phyloP scores from a whole-genome alignment of 2,797 vertebrate species.

The Lacerta viridis region DNA sequence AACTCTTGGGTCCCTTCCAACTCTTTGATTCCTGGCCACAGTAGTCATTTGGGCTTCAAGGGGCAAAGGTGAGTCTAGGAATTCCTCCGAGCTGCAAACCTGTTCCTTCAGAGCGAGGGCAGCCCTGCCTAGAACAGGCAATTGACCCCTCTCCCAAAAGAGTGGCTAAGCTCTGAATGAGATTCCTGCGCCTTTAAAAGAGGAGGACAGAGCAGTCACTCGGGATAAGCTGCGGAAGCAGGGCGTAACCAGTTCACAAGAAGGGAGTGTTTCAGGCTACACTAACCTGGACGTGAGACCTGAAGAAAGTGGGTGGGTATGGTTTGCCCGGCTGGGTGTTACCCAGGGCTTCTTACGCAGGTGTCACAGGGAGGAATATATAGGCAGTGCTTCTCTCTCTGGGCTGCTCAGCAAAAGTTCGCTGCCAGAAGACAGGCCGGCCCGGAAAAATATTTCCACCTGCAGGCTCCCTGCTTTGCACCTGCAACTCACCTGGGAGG shows the following conservation, averaged over 20 bases:
- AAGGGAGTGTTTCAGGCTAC: accelerated
- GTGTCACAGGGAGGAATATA: accelerated
- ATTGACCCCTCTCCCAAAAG: too few relatives aligned
- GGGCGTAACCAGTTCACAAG: not conserved
- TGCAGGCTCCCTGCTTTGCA: constrained; percentile 33
- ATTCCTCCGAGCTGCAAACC: too few relatives aligned
- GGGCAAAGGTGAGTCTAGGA: too few relatives aligned
- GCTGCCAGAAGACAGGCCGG: constrained; percentile 25
- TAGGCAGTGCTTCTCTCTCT: accelerated
- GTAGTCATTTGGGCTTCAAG: too few relatives aligned
- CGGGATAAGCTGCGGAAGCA: not conserved
- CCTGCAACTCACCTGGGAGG: constrained; percentile 8
- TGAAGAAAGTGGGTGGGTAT: not conserved
- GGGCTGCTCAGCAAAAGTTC: not conserved
- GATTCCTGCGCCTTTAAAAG: constrained; percentile 27
- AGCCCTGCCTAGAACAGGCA: too few relatives aligned
- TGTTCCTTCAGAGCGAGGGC: too few relatives aligned
- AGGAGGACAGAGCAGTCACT: accelerated
- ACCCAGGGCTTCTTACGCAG: not conserved
- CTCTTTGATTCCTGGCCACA: too few relatives aligned
- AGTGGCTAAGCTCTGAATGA: not conserved
- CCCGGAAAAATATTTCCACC: constrained; percentile 53
- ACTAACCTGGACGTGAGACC: not conserved
- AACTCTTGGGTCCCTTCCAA: too few relatives aligned
- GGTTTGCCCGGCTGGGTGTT: constrained; percentile 4